Base-by-base conservation (phyloP, 1,140 invertebrate species). In the Lutraria rhynchaena region DNA sequence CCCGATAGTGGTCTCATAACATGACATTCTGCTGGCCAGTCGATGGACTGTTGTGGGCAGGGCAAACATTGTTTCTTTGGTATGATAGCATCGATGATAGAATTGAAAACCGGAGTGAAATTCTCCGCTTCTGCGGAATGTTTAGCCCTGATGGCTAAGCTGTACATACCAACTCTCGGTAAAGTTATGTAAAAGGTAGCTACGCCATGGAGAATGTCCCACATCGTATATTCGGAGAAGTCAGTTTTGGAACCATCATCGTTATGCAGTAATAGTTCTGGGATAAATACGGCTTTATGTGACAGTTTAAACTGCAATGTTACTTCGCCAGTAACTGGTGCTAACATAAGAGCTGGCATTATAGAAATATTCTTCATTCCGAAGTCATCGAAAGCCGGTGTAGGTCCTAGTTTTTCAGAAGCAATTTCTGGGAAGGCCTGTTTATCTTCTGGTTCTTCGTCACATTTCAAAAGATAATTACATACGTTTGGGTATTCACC, bases 401-500 rank as follows among this genome's bases (percentile, higher is more conserved):
- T 85, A 19, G 86, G 80, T 15, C 86, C 86, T 35, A 87, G 67
- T 37, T 84, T 77, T 63, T 75, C 81, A 0, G 75, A 80, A 5
- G 55, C 77, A 33, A 86, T 78, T n/a, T 85, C 82, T 24, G 86
- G 86, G 49, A 87, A 85, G 1, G 86, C 81, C 31, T 82, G 80
- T 13, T 83, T 82, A 63, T 87, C 81, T n/a, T 85, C 61, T 3
- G 86, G 86, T 41, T 87, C 86, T 24, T 87, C 86, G 15, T 87
- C 82, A 71, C 86, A 87, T 60, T 84, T 87, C 29, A 87, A 65
- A 24, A 87, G 63, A 58, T 87, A 87, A 33, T 71, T 87, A 29
- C 86, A 87, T 11, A 84, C 86, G 19, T 84, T 84, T 11, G 86
- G 82, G 67, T 80, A 87, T n/a, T 83, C 81, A 29, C 76, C 77